Conservation (phyloP, 2,113 vertebrate genomes). For the Mormyrus lacerda region DNA sequence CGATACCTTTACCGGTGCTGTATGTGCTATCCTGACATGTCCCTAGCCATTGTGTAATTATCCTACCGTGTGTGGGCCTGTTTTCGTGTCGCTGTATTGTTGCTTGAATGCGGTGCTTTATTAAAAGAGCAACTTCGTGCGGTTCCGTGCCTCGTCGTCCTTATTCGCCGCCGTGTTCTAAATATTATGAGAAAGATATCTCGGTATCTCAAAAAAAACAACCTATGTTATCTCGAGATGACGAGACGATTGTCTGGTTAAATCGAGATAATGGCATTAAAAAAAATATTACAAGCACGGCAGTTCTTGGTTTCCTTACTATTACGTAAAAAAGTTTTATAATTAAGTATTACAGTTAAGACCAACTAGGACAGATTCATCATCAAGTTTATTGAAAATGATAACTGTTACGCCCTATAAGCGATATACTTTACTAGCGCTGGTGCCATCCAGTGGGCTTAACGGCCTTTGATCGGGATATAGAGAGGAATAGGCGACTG, state of each 20-base stretch:
- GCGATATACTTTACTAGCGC: not conserved
- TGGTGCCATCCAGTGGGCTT: not conserved
- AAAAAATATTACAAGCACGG: not conserved
- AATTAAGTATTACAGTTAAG: not conserved
- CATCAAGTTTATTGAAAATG: not conserved
- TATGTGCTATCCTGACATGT: no score
- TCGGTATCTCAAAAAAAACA: not conserved
- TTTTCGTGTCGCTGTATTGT: no score
- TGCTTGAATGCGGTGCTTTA: no score
- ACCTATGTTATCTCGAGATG: not conserved
- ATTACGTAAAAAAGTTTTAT: not conserved
- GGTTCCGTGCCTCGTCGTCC: no score
- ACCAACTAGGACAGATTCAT: not conserved
- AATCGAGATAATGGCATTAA: not conserved
- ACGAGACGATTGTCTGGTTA: not conserved
- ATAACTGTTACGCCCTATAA: not conserved
- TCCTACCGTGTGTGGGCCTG: no score
- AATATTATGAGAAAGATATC: not conserved
- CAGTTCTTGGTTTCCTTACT: not conserved
- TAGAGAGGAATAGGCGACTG: not conserved
- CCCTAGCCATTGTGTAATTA: no score
- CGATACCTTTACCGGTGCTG: no score
- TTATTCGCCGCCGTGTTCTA: not conserved
- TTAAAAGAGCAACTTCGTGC: no score
- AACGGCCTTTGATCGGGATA: not conserved